Conservation (phyloP, 1,140 invertebrate species). For the Drosophila simulans region DNA sequence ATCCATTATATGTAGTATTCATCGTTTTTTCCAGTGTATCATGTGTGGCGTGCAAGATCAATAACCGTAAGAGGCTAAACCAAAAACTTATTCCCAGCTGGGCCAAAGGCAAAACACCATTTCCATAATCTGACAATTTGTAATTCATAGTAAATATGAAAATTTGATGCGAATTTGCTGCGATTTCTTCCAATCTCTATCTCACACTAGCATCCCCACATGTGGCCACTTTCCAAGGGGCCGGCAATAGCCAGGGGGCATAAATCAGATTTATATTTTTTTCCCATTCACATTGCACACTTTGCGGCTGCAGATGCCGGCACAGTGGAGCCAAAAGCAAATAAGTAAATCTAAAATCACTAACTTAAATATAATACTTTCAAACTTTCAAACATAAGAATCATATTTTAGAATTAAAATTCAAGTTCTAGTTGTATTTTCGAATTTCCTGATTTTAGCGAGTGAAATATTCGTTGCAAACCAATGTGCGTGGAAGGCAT, state of each 20-base stretch:
- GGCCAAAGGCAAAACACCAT: slow-evolving; percentile 37
- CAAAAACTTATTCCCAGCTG: slow-evolving; percentile 53
- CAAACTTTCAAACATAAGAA: no score
- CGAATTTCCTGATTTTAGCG: neutral
- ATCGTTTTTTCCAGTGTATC: neutral
- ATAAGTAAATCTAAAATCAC: neutral
- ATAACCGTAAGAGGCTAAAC: slow-evolving; percentile 24
- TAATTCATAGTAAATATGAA: slow-evolving; percentile 73
- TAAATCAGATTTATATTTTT: slow-evolving; percentile 17
- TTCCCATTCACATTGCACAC: slow-evolving; percentile 44
- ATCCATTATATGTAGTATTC: neutral
- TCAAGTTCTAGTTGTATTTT: no score
- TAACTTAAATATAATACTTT: neutral
- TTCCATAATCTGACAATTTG: slow-evolving; percentile 80
- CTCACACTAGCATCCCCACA: slow-evolving; percentile 5
- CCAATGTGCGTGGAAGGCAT: slow-evolving; percentile 23
- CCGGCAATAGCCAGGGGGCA: slow-evolving; percentile 22
- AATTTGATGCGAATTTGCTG: slow-evolving; percentile 70
- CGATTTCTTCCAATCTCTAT: slow-evolving; percentile 44
- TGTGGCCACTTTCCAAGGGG: neutral
- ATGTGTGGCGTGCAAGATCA: slow-evolving; percentile 22
- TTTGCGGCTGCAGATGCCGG: slow-evolving; percentile 19
- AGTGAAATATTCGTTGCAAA: neutral
- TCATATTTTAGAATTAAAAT: no score
- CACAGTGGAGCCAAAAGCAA: slow-evolving; percentile 5